Base-by-base conservation (phyloP, 2,113 vertebrate genomes). In the Menidia beryllina region DNA sequence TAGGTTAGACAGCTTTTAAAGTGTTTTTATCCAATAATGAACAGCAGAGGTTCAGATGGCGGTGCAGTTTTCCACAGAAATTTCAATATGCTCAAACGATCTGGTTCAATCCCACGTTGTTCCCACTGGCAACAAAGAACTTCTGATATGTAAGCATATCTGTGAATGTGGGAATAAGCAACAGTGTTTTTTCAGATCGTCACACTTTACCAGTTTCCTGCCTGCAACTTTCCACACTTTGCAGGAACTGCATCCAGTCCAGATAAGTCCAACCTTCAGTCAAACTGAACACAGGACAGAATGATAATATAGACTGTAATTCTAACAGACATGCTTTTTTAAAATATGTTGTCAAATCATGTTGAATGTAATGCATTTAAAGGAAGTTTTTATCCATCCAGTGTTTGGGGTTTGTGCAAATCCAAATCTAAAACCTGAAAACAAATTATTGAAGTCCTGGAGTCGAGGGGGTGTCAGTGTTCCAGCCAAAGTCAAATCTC, bases 401-500 rank as follows among this genome's bases (percentile, higher is more conserved):
- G 30, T 36, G 39, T 67, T 73, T 10, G 2, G 60, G 43, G n/a
- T 36, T 27, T 12, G 36, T 50, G 71, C 27, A 57, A 38, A 52
- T 23, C 3, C 45, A 61, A 30, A 61, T 7, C 1, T 48, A 25
- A 57, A 19, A 61, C 24, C 24, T 50, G 27, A 72, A 58, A 24
- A 43, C 52, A 45, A 55, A 66, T 9, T 11, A 58, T 36, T 14
- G 3, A 34, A 23, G 30, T 30, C 30, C 10, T 34, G 30, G 10
- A 68, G 49, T 30, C 20, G 30, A n/a, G 49, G 34, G 0, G 20
- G 26, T 23, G 9, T 19, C 17, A 56, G 74, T 64, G 62, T 74
- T 74, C 47, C 75, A 72, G 64, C 74, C 45, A 24, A 21, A 51
- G 72, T 50, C 41, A 10, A 45, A 63, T 55, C 41, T 38, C 77